Evolutionary conservation across 53 echinoderm and acorn worm species (phyloP).

Genomic region (Patiria pectinifera): DNA sequence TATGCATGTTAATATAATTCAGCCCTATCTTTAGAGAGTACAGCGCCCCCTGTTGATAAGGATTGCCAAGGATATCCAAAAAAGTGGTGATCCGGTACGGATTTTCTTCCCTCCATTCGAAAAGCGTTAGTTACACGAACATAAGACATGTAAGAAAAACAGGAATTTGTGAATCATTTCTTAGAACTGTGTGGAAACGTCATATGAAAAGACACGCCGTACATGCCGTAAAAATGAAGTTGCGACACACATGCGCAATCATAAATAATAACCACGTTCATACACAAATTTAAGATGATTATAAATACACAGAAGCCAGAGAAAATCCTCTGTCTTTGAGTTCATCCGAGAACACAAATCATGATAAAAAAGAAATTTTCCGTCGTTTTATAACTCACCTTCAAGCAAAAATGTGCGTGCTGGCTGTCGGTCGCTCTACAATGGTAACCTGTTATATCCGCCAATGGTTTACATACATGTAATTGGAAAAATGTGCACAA

Average conservation of each 20-base stretch:
- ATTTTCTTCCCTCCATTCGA: too few species aligned
- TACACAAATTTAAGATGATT: not conserved
- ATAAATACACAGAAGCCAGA: not conserved
- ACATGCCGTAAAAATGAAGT: not conserved
- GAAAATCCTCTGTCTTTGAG: not conserved
- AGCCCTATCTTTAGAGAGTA: too few species aligned
- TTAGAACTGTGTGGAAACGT: not conserved
- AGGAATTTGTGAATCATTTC: not conserved
- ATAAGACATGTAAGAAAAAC: not conserved
- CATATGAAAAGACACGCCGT: not conserved
- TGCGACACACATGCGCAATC: conserved; percentile 27
- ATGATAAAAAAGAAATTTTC: not conserved
- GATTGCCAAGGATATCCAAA: too few species aligned
- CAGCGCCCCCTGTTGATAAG: too few species aligned
- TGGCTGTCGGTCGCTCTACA: not conserved
- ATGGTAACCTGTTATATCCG: conserved; percentile 17
- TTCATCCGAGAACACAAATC: not conserved
- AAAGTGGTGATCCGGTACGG: too few species aligned
- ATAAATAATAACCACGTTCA: not conserved
- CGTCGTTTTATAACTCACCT: not conserved
- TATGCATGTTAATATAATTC: too few species aligned
- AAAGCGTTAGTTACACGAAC: not conserved
- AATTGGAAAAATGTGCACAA: not conserved
- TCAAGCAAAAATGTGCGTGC: conserved; percentile 16
- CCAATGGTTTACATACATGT: not conserved